A percentile compares a stretch with the other conserved stretches of the same genome.
Evolutionary conservation across 2,113 vertebrate genomes (phyloP).

Genomic region (Podocnemis expansa): DNA sequence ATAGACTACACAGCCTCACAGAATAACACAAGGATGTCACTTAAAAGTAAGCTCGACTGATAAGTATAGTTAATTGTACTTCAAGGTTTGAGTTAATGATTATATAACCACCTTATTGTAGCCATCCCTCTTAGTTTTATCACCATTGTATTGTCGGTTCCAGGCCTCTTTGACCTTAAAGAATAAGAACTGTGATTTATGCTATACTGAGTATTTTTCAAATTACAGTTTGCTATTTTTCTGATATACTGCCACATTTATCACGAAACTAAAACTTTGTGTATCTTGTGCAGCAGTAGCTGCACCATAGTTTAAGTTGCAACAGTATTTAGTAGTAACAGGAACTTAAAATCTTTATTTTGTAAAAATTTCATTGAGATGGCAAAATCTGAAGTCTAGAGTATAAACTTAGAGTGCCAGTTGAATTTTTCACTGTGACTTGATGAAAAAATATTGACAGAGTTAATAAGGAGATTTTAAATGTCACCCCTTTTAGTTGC

Average conservation of each 20-base stretch:
- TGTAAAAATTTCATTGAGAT: constrained; percentile 47
- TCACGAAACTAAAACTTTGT: neutral
- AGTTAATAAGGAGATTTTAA: neutral
- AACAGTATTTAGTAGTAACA: neutral
- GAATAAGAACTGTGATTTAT: neutral
- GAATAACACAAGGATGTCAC: neutral
- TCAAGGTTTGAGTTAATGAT: neutral
- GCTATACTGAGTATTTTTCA: neutral
- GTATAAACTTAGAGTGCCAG: neutral
- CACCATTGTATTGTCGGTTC: constrained; percentile 5
- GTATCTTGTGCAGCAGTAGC: neutral
- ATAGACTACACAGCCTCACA: neutral
- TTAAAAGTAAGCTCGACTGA: neutral
- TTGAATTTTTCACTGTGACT: neutral
- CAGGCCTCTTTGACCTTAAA: constrained; percentile 12
- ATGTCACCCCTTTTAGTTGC: no score
- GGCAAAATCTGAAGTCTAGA: neutral
- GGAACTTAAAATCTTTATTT: neutral
- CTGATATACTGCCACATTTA: neutral
- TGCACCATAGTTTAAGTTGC: neutral
- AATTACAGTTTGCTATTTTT: neutral
- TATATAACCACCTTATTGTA: neutral
- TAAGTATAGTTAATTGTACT: neutral
- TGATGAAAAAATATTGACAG: neutral
- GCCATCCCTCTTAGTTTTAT: neutral